Evolutionary conservation across 1,140 invertebrate genomes (phyloP).

Genomic region (Tenebrio molitor): DNA sequence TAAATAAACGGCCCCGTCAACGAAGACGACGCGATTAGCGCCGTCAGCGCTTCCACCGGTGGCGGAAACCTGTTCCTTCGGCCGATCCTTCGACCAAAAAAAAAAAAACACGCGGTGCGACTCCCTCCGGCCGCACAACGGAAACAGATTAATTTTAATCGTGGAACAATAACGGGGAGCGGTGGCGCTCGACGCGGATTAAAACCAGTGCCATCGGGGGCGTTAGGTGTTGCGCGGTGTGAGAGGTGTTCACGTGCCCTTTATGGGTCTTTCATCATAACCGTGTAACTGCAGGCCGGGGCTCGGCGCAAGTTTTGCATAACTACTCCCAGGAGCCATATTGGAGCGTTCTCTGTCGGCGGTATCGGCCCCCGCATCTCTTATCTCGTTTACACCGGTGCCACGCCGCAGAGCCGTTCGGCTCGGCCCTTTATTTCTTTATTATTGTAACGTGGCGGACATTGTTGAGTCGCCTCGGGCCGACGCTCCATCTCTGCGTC

Average conservation of each 20-base stretch:
- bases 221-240: slow-evolving; percentile 10
- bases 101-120: no score
- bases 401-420: slow-evolving; percentile 4
- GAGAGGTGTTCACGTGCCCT: slow-evolving; percentile 53
- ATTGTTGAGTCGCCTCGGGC: slow-evolving; percentile 53
- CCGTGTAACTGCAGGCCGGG: slow-evolving; percentile 56
- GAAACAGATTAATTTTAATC: slow-evolving; percentile 51
- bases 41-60: no score
- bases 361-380: slow-evolving; percentile 47
- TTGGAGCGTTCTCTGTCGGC: slow-evolving; percentile 51
- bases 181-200: slow-evolving; percentile 24
- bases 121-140: no score
- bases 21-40: no score
- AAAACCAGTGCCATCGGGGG: slow-evolving; percentile 10
- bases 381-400: slow-evolving; percentile 49
- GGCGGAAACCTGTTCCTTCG: no score
- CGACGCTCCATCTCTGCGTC: slow-evolving; percentile 41
- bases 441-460: slow-evolving; percentile 53
- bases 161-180: slow-evolving; percentile 42
- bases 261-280: slow-evolving; percentile 60
- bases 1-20: no score
- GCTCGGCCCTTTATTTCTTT: slow-evolving; percentile 57
- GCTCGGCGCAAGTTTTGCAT: slow-evolving; percentile 58
- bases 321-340: slow-evolving; percentile 57
- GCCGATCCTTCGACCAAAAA: no score